Evolutionary conservation across 2,113 vertebrate species (phyloP), one percentile per base, ranked within the genome.

Genomic region (Eulemur rufifrons): DNA sequence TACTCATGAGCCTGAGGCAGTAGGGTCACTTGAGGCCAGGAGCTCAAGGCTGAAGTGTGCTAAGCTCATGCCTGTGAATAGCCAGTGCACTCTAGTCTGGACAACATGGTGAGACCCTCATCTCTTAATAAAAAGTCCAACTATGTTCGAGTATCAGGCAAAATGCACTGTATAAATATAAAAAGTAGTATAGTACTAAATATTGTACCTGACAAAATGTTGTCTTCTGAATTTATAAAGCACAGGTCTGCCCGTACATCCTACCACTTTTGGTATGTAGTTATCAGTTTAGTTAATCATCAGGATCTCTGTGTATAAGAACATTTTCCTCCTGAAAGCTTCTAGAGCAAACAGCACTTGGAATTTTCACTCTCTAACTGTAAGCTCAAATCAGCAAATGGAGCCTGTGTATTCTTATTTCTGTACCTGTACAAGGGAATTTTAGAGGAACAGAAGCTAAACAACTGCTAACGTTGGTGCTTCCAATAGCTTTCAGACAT

Each of bases 131-230:
- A 52, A n/a, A 66, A 83, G 73, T 74, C 52, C 45, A 77, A 50
- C 45, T 74, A 71, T 61, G 29, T 2, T 82, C 64, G 61, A 68
- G 5, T 56, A 5, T 64, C 77, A 95, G 68, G 25, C 25, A 94
- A 96, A 95, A 92, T 56, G 11, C 6, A 83, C 66, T 89, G 45
- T 69, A 76, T 74, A 94, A 84, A 69, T 54, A 69, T 68, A 39
- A 78, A 95, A 94, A 69, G n/a, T 39, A 69, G 8, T 14, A 69
- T 3, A 15, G 7, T 59, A n/a, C 63, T 85, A 63, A 93, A 85
- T 73, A 85, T 8, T 42, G 18, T 8, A 54, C n/a, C 47, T 77
- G 59, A 92, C 9, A 91, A 81, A 96, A 85, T n/a, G 5, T 6
- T 64, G 7, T 76, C 42, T 95, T 74, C 56, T 92, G 42, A 91